These are phyloP conservation scores for Rhagoletis zephyria DNA, from an alignment of 1,140 invertebrate species.

Conservation along the genomic window DNA sequence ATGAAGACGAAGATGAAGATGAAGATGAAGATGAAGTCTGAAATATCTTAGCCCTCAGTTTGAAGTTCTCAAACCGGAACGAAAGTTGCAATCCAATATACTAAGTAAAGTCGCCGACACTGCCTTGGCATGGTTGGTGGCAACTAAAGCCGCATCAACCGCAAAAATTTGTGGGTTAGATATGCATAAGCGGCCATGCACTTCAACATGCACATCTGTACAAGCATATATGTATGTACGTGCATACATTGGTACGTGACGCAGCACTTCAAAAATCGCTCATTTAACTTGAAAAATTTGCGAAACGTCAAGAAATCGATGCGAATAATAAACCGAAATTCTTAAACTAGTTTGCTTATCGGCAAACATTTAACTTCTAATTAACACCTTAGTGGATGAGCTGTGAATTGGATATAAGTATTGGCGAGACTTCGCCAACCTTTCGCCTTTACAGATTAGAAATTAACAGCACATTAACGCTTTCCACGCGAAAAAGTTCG, in stretches of 20 bases:
- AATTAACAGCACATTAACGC: neutral
- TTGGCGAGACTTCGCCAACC: neutral
- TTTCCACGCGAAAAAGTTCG: neutral
- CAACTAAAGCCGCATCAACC: neutral
- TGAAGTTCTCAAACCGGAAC: too few species aligned
- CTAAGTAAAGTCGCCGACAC: neutral
- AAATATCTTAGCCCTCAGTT: too few species aligned
- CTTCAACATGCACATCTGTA: neutral
- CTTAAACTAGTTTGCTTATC: neutral
- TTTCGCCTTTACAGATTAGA: neutral
- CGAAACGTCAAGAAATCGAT: too few species aligned
- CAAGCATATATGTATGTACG: neutral
- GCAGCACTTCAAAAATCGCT: too few species aligned
- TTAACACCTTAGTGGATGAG: slow-evolving; percentile 14
- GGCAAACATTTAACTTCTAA: neutral
- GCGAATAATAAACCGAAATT: neutral
- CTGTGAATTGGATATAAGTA: neutral
- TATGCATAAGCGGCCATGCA: too few species aligned
- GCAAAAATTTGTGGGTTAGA: neutral
- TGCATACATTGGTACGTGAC: neutral
- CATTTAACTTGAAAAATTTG: too few species aligned
- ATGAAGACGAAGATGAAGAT: too few species aligned
- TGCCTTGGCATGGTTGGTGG: slow-evolving; percentile 3
- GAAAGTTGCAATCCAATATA: neutral
- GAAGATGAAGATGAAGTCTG: too few species aligned